Evolutionary conservation across 2,888 invertebrate genomes (phyloP).

Genomic region (Andrena fulva): DNA sequence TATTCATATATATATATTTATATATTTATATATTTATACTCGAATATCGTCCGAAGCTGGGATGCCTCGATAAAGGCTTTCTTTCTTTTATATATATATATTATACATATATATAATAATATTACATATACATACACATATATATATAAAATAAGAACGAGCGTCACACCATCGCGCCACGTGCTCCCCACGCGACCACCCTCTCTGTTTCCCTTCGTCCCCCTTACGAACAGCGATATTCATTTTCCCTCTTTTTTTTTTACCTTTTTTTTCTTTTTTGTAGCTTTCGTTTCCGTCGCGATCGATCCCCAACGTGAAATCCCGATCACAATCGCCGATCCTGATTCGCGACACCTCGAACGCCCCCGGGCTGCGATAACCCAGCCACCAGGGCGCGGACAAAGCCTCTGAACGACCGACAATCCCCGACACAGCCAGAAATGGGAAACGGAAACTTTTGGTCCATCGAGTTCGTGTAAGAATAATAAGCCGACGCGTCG

Average conservation of each 20-base stretch:
- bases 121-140: slow-evolving; percentile 7
- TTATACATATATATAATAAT: slow-evolving; percentile 4
- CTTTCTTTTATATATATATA: slow-evolving; percentile 16
- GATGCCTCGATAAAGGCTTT: slow-evolving; percentile 61
- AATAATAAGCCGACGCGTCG: slow-evolving; percentile 19
- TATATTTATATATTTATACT: slow-evolving; percentile 52
- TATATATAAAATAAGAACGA: slow-evolving; percentile 60
- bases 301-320: background rate
- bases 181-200: slow-evolving; percentile 20
- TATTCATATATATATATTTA: slow-evolving; percentile 28
- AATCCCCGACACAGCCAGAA: slow-evolving; percentile 58
- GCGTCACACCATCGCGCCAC: slow-evolving; percentile 46
- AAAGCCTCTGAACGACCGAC: background rate
- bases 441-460: slow-evolving; percentile 65
- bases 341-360: background rate
- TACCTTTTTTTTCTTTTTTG: background rate
- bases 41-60: slow-evolving; percentile 62
- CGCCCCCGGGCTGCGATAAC: too few species aligned
- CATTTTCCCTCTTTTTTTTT: background rate
- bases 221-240: background rate
- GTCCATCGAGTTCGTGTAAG: slow-evolving; percentile 59
- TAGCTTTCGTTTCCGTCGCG: background rate
- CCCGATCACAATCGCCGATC: too few species aligned
- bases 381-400: too few species aligned
- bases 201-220: background rate